phyloP scores from a whole-genome alignment of 2,797 vertebrate species.

The Coracias cyanogaster region DNA sequence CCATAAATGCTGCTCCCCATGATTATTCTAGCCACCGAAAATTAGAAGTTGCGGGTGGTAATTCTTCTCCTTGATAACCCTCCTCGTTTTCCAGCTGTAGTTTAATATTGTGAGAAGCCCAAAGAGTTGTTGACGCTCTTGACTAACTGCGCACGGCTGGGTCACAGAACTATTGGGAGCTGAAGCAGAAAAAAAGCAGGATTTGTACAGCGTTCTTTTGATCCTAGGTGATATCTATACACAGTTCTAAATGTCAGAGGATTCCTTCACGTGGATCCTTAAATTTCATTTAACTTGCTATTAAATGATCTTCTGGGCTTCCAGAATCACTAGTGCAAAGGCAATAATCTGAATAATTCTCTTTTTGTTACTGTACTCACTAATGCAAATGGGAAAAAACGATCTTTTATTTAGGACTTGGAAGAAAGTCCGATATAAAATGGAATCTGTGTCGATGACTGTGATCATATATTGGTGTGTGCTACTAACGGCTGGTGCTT shows the following conservation, averaged over 20 bases:
- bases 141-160: accelerated
- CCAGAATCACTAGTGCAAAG: background rate
- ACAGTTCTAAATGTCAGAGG: background rate
- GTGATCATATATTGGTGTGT: background rate
- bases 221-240: background rate
- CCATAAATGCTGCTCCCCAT: background rate
- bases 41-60: background rate
- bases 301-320: background rate
- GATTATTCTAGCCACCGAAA: background rate
- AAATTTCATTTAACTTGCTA: background rate
- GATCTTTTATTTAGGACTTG: background rate
- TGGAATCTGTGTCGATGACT: background rate
- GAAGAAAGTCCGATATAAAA: background rate
- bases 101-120: background rate
- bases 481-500: background rate
- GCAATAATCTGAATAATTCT: background rate
- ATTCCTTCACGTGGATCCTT: background rate
- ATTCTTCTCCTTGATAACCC: background rate
- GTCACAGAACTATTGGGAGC: background rate
- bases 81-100: background rate
- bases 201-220: background rate
- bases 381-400: background rate
- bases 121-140: background rate
- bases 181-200: background rate
- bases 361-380: background rate